phyloP scores from a whole-genome alignment of 2,113 vertebrate species.

The Corydoras sp. region DNA sequence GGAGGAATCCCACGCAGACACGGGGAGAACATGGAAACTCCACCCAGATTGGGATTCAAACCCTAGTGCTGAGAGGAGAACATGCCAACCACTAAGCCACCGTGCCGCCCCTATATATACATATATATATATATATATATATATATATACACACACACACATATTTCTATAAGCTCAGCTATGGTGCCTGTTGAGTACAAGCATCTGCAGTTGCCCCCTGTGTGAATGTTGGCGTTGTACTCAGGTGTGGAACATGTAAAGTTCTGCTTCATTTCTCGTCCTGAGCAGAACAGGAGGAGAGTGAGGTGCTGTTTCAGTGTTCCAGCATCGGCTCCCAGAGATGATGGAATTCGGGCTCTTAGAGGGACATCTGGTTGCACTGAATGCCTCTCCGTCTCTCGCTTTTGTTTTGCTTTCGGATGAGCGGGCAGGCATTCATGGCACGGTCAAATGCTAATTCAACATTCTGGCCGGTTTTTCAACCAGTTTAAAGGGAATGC shows the following conservation, averaged over 20 bases:
- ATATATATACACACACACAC: too few relatives aligned
- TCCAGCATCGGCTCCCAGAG: conserved; percentile 19
- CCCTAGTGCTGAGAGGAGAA: too few relatives aligned
- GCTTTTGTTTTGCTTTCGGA: conserved; percentile 35
- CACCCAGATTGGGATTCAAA: too few relatives aligned
- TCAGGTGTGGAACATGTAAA: not conserved
- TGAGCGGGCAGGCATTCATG: conserved; percentile 29
- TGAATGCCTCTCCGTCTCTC: conserved; percentile 8
- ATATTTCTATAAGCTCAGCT: too few relatives aligned
- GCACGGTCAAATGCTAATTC: conserved; percentile 9
- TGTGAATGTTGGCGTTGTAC: not conserved
- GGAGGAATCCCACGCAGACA: too few relatives aligned
- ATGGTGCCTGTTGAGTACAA: too few relatives aligned
- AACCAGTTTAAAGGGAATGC: not conserved
- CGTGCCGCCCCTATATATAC: too few relatives aligned
- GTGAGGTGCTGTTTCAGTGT: conserved; percentile 7
- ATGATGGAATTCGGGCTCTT: conserved; percentile 22
- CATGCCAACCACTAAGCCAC: too few relatives aligned
- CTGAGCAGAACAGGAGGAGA: conserved; percentile 5
- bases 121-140: too few relatives aligned
- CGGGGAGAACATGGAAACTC: too few relatives aligned
- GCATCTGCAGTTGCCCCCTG: too few relatives aligned
- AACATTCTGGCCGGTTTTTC: not conserved
- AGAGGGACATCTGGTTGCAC: conserved; percentile 16
- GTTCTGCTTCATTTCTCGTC: not conserved